phyloP scores from a whole-genome alignment of 2,797 vertebrate genomes.

The Schizopygopsis malacanthus region DNA sequence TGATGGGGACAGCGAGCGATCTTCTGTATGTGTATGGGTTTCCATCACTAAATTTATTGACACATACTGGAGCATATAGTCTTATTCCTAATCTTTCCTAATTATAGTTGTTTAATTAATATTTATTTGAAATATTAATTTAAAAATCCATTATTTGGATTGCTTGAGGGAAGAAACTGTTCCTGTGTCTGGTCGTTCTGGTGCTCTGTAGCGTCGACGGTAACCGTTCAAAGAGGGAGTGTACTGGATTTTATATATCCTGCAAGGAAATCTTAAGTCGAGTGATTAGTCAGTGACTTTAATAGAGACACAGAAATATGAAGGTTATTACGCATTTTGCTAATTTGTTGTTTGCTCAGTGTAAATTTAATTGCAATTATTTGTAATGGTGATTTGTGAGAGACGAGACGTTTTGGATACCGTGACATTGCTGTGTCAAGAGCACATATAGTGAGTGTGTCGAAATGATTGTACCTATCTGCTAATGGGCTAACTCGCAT shows the following conservation, averaged over 20 bases:
- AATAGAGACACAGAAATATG: neutral
- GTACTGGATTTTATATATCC: neutral
- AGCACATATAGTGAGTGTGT: slow-evolving; percentile 8
- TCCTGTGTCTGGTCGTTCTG: no score
- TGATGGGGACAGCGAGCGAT: slow-evolving; percentile 39
- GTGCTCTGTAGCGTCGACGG: no score
- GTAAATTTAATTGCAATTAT: slow-evolving; percentile 12
- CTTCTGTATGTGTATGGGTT: slow-evolving; percentile 51
- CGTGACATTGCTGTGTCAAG: neutral
- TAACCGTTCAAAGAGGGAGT: no score
- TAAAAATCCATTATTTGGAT: no score
- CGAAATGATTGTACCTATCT: slow-evolving; percentile 12
- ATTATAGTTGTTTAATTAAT: neutral
- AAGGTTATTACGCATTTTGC: neutral
- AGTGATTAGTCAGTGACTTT: neutral
- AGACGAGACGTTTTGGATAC: neutral
- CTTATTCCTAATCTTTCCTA: no score
- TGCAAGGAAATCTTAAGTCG: neutral
- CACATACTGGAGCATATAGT: neutral
- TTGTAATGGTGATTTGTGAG: neutral
- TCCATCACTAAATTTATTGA: neutral
- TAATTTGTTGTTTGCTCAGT: neutral
- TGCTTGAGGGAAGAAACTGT: no score
- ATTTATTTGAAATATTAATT: no score
- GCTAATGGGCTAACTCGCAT: slow-evolving; percentile 14